phyloP scores from a whole-genome alignment of 2,797 vertebrate species.

The Adelosebastes latens region DNA sequence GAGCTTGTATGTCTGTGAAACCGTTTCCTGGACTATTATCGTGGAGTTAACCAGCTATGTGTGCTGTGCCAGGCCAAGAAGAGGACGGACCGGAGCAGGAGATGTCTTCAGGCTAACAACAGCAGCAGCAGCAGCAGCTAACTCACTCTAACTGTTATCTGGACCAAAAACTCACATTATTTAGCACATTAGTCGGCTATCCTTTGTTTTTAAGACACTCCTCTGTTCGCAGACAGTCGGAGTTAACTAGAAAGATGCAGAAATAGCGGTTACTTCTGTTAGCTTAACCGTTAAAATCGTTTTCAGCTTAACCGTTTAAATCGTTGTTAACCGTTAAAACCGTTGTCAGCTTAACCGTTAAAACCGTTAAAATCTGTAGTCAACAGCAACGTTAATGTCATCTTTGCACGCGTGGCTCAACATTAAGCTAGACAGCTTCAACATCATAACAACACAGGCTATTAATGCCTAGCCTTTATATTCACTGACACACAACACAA shows the following conservation, averaged over 20 bases:
- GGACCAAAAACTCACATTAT: slow-evolving; percentile 11
- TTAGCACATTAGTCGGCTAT: background rate
- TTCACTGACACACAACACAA: slow-evolving; percentile 8
- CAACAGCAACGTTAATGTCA: background rate
- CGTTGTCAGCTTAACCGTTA: background rate
- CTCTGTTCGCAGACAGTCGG: background rate
- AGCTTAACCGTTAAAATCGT: background rate
- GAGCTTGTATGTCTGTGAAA: slow-evolving; percentile 16
- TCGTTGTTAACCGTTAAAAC: too few relatives aligned
- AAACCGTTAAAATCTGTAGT: background rate
- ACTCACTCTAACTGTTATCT: slow-evolving; percentile 5
- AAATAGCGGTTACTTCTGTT: background rate
- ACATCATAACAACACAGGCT: slow-evolving; percentile 7
- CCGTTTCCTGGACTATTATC: background rate
- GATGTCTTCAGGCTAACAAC: slow-evolving; percentile 69
- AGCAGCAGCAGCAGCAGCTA: slow-evolving; percentile 56
- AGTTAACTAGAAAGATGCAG: background rate
- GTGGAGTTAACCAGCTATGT: slow-evolving; percentile 41
- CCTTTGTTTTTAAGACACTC: background rate
- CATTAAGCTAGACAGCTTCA: slow-evolving; percentile 3
- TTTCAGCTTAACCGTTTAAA: too few relatives aligned
- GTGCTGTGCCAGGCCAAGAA: slow-evolving; percentile 51
- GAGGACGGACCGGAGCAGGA: slow-evolving; percentile 43
- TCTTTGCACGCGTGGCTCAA: background rate
- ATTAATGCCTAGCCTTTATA: background rate